Conservation (phyloP, 2,888 invertebrate genomes). For the Pollenia griseotomentosa region DNA sequence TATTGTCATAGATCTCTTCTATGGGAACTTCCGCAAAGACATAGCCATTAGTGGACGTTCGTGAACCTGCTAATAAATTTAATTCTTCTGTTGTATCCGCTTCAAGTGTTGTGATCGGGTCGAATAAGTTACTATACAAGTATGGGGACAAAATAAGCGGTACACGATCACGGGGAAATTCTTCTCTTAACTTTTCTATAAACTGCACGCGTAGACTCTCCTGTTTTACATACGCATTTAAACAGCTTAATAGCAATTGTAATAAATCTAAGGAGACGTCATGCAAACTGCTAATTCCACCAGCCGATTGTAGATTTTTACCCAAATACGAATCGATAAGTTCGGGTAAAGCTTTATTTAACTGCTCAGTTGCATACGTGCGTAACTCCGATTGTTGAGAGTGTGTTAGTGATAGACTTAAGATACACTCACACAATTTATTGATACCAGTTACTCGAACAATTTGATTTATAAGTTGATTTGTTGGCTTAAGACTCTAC, state of each 20-base stretch:
- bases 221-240: slow-evolving; percentile 84
- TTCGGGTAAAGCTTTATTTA: slow-evolving; percentile 92
- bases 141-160: slow-evolving; percentile 95
- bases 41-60: slow-evolving; percentile 75
- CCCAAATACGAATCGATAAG: slow-evolving; percentile 94
- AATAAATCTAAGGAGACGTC: slow-evolving; percentile 95
- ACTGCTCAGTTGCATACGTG: slow-evolving; percentile 90
- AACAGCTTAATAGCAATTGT: slow-evolving; percentile 89
- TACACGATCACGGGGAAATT: slow-evolving; percentile 94
- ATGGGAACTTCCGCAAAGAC: slow-evolving; percentile 79
- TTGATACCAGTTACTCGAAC: slow-evolving; percentile 94
- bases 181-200: slow-evolving; percentile 91
- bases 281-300: slow-evolving; percentile 89
- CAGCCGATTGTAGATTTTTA: slow-evolving; percentile 86
- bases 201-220: slow-evolving; percentile 85
- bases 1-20: slow-evolving; percentile 83
- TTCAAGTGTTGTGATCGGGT: slow-evolving; percentile 20
- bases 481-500: slow-evolving; percentile 91
- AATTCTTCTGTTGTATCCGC: background rate
- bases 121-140: slow-evolving; percentile 86
- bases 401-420: slow-evolving; percentile 93
- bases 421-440: slow-evolving; percentile 95
- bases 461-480: slow-evolving; percentile 92
- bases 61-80: background rate
- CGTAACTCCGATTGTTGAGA: slow-evolving; percentile 91